A percentile compares a stretch with the other conserved stretches of the same genome.
Conservation (phyloP, 2,888 invertebrate genomes). For the Thymelicus lineola region DNA sequence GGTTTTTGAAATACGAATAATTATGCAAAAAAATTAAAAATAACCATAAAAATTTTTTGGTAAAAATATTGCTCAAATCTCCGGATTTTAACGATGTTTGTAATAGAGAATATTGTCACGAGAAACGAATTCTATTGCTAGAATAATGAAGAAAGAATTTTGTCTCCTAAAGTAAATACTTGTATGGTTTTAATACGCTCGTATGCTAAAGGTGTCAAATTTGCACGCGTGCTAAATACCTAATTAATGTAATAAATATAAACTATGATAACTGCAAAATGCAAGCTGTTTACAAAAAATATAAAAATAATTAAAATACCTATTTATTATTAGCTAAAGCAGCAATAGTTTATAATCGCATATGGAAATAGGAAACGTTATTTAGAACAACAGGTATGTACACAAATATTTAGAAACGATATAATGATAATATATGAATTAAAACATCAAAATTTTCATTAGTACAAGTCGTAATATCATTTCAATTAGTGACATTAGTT, state of each 20-base stretch:
- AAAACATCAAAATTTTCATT: constrained; percentile 44
- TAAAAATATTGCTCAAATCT: constrained; percentile 66
- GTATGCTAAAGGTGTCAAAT: constrained; percentile 77
- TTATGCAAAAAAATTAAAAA: background rate
- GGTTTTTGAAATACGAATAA: constrained; percentile 21
- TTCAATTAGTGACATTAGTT: constrained; percentile 55
- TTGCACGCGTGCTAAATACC: constrained; percentile 73
- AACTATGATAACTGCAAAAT: constrained; percentile 40
- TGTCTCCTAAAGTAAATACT: constrained; percentile 70
- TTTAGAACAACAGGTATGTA: constrained; percentile 49
- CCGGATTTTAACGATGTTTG: constrained; percentile 45
- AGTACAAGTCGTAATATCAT: constrained; percentile 62
- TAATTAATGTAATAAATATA: constrained; percentile 43
- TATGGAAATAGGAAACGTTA: constrained; percentile 42
- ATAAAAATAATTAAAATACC: constrained; percentile 45
- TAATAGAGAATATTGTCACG: constrained; percentile 64
- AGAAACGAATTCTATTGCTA: constrained; percentile 63
- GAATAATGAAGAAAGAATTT: constrained; percentile 63
- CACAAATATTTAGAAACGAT: constrained; percentile 45
- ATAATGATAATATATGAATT: constrained; percentile 40
- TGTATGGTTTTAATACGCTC: constrained; percentile 70
- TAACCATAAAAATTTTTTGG: constrained; percentile 24
- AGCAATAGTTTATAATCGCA: constrained; percentile 37
- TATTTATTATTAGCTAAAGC: constrained; percentile 42
- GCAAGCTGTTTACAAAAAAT: constrained; percentile 52